These are phyloP conservation scores for Cremastobaeus sp. DNA, from an alignment of 2,888 invertebrate genomes.

Conservation along the genomic window DNA sequence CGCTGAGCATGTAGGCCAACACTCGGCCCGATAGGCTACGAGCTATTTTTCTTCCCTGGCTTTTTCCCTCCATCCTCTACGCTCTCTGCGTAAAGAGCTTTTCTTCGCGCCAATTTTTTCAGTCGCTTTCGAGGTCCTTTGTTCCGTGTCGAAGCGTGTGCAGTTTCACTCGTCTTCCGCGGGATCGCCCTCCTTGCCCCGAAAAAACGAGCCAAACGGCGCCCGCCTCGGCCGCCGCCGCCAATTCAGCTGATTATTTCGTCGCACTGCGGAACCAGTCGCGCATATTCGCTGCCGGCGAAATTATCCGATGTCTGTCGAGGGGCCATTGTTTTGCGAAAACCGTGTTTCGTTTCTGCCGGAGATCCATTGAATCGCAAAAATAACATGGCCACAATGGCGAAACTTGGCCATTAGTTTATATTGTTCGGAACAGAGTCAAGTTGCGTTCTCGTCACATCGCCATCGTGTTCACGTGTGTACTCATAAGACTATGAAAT, in stretches of 20 bases:
- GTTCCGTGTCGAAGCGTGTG: conserved; percentile 18
- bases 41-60: conserved; percentile 20
- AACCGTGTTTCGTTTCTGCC: background rate
- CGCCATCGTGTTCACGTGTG: too few relatives aligned
- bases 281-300: conserved; percentile 7
- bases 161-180: conserved; percentile 36
- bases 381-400: background rate
- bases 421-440: too few relatives aligned
- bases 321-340: background rate
- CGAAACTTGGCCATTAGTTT: background rate
- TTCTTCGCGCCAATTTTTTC: conserved; percentile 28
- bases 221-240: conserved; percentile 1
- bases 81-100: conserved; percentile 7
- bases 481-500: conserved; percentile 32
- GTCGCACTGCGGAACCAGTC: conserved; percentile 26
- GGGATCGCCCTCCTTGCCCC: conserved; percentile 49
- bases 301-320: conserved; percentile 26
- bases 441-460: too few relatives aligned
- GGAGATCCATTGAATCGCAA: background rate
- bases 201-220: conserved; percentile 36
- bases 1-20: conserved; percentile 45
- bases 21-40: conserved; percentile 12
- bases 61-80: conserved; percentile 5
- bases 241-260: conserved; percentile 20
- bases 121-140: conserved; percentile 17